Base-by-base conservation (phyloP, 2,888 invertebrate genomes). In the Pyralis farinalis region DNA sequence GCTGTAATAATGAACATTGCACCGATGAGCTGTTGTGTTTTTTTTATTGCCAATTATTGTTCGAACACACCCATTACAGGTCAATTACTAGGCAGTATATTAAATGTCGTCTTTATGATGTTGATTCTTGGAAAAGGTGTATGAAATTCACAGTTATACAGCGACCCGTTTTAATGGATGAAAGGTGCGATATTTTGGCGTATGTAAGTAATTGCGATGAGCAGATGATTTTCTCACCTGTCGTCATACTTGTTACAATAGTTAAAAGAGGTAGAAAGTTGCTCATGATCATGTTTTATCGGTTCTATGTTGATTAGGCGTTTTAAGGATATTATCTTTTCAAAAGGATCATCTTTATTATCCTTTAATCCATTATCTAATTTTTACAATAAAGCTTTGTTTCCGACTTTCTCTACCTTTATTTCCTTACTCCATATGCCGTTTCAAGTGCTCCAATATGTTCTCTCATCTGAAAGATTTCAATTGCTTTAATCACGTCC, bases 11-110 rank as follows among this genome's bases (percentile, higher is more conserved):
- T n/a, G 55, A 44, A 49, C 31, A 43, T 51, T 34, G 49, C 52
- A 44, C 31, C 53, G 57, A 69, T 65, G 64, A 63, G 55, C 58
- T 58, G 62, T 58, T 62, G 49, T 55, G 55, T 40, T 49, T 52
- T 44, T 49, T 61, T 38, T 32, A 10, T 10, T 12, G 12, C 16
- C 40, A 49, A 49, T 49, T 47, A 47, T 27, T 32, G 25, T 16
- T 20, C n/a, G 20, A 16, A 16, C 16, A 9, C 12, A 16, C 20
- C 12, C 27, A 22, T 36, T 34, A 42, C 35, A 31, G 38, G 39
- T 44, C 49, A 42, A 43, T 44, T 46, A 46, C 12, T 41, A 46
- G 34, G 41, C 11, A 46, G 28, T 38, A 42, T 29, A 42, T 44
- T 45, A 42, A 42, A 39, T 20, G 31, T 30, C 33, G 16, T 37